A percentile compares a stretch with the other conserved stretches of the same genome.
Evolutionary conservation across 2,797 vertebrate species (phyloP).

Genomic region (Anabacerthia variegaticeps): DNA sequence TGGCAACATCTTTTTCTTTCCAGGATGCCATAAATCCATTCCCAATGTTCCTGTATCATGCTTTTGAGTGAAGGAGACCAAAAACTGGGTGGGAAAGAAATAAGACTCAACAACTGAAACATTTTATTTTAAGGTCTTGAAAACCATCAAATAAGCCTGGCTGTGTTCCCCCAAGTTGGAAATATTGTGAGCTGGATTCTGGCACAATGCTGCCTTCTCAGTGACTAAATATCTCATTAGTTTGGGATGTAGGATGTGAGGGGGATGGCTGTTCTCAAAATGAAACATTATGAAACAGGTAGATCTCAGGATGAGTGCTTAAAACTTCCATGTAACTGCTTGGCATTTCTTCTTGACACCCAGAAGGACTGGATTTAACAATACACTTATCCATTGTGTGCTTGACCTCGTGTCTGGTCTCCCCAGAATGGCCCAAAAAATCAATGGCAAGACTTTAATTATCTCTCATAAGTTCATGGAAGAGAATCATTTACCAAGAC

Average conservation of each 20-base stretch:
- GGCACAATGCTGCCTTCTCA: neutral
- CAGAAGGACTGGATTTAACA: constrained; percentile 6
- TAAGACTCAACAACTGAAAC: accelerated
- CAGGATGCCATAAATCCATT: neutral
- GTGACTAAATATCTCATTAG: constrained; percentile 42
- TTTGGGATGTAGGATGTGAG: constrained; percentile 12
- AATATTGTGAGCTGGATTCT: neutral
- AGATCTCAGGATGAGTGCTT: neutral
- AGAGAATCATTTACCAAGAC: neutral
- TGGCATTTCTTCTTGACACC: neutral
- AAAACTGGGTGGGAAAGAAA: neutral
- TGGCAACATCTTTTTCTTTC: neutral
- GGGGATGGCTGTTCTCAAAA: constrained; percentile 23
- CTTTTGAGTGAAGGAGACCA: neutral
- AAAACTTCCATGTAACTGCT: neutral
- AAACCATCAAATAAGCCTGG: neutral
- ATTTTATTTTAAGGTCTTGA: neutral
- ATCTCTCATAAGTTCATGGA: neutral
- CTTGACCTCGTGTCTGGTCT: constrained; percentile 18
- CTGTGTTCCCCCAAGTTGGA: neutral
- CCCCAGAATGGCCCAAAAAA: neutral
- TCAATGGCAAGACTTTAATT: constrained; percentile 39
- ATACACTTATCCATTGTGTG: neutral
- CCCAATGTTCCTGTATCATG: neutral
- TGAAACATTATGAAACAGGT: constrained; percentile 13